These are phyloP conservation scores for Cyprinella venusta DNA, from an alignment of 2,797 vertebrate species.

Conservation along the genomic window DNA sequence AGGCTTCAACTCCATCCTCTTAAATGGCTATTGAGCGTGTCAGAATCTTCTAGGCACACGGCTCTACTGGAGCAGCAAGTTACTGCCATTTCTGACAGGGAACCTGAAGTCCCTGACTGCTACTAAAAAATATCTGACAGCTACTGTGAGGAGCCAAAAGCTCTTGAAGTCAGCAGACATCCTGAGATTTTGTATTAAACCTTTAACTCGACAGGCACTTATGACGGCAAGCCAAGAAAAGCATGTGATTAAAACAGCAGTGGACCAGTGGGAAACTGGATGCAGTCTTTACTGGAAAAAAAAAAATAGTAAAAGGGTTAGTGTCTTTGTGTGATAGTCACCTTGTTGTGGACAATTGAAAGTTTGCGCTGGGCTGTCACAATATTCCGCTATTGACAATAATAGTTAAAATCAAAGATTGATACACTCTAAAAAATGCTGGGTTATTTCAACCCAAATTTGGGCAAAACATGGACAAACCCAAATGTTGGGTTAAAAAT, in stretches of 20 bases:
- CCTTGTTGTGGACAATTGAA: constrained; percentile 35
- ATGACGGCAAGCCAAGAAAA: constrained; percentile 61
- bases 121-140: constrained; percentile 42
- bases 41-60: constrained; percentile 29
- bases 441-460: too few relatives aligned
- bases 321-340: constrained; percentile 65
- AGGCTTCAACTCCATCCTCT: neutral
- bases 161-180: constrained; percentile 21
- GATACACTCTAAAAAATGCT: too few relatives aligned
- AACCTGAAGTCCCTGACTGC: constrained; percentile 7
- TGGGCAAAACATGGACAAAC: too few relatives aligned
- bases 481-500: too few relatives aligned
- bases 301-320: constrained; percentile 53
- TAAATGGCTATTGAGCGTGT: constrained; percentile 38
- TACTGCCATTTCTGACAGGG: constrained; percentile 27
- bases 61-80: constrained; percentile 35
- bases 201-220: constrained; percentile 14
- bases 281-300: constrained; percentile 68
- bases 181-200: constrained; percentile 11
- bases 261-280: constrained; percentile 58
- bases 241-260: constrained; percentile 66
- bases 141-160: constrained; percentile 31
- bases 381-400: neutral
- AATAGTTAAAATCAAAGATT: neutral
- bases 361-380: too few relatives aligned